A percentile compares a stretch with the other conserved stretches of the same genome.
Evolutionary conservation across 2,888 invertebrate genomes (phyloP).

Genomic region (Drosophila merina): DNA sequence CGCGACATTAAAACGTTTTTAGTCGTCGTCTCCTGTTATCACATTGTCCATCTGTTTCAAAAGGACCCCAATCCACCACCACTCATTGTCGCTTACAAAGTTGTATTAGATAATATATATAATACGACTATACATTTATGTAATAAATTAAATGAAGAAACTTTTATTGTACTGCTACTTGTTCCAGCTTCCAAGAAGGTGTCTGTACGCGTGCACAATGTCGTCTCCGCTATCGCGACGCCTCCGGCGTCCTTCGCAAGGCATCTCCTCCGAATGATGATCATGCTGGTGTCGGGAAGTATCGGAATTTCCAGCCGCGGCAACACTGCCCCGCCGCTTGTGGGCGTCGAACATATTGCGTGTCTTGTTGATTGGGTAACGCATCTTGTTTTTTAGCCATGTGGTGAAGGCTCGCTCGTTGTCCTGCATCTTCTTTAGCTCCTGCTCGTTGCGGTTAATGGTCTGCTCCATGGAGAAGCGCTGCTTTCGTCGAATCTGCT

Average conservation of each 20-base stretch:
- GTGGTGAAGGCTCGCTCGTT: conserved; percentile 86
- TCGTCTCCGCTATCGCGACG: conserved; percentile 53
- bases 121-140: conserved; percentile 51
- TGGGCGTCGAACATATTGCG: conserved; percentile 83
- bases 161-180: conserved; percentile 37
- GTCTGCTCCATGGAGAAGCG: conserved; percentile 75
- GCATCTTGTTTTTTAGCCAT: conserved; percentile 85
- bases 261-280: conserved; percentile 1
- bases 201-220: conserved; percentile 57
- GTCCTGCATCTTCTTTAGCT: conserved; percentile 84
- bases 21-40: conserved; percentile 42
- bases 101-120: conserved; percentile 67
- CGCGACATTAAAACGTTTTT: conserved; percentile 83
- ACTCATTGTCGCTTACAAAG: conserved; percentile 40
- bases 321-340: conserved; percentile 49
- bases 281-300: not conserved
- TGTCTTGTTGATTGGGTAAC: conserved; percentile 82
- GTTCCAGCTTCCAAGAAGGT: conserved; percentile 66
- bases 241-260: conserved; percentile 6
- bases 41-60: conserved; percentile 47
- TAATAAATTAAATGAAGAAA: conserved; percentile 46
- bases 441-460: conserved; percentile 83
- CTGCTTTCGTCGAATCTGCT: conserved; percentile 80
- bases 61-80: conserved; percentile 8
- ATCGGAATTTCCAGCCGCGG: conserved; percentile 41